Conservation (phyloP, 2,797 vertebrate species). For the Spea hammondii region DNA sequence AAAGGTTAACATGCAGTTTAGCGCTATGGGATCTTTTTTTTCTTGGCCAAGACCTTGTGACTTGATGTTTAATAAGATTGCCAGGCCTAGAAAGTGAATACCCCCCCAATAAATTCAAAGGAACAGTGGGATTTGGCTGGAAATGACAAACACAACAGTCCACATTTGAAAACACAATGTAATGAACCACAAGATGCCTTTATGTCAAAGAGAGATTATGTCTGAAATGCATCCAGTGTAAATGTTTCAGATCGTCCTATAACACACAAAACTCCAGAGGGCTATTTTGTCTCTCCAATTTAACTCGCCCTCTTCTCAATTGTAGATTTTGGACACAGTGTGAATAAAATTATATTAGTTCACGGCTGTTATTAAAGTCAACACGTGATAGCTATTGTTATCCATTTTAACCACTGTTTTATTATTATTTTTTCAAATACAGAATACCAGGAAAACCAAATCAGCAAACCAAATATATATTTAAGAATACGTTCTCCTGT, state of each 20-base stretch:
- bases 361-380: conserved; percentile 50
- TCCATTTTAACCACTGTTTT: not conserved
- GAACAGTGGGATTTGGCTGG: conserved; percentile 55
- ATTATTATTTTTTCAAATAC: no score
- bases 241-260: conserved; percentile 59
- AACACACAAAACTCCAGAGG: conserved; percentile 51
- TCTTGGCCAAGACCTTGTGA: conserved; percentile 35
- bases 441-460: no score
- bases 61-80: conserved; percentile 29
- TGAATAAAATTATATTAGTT: conserved; percentile 34
- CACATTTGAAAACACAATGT: conserved; percentile 55
- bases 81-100: conserved; percentile 49
- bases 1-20: no score
- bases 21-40: not conserved
- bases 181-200: conserved; percentile 57
- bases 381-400: not conserved
- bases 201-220: conserved; percentile 54
- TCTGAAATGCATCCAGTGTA: conserved; percentile 64
- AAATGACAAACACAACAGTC: conserved; percentile 55
- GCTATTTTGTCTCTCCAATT: conserved; percentile 52
- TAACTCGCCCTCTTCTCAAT: conserved; percentile 29
- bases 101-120: conserved; percentile 53
- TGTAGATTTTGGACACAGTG: conserved; percentile 49
- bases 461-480: no score
- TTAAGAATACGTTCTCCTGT: no score